phyloP scores from a whole-genome alignment of 2,113 vertebrate species.

The Sphaerodactylus townsendi region DNA sequence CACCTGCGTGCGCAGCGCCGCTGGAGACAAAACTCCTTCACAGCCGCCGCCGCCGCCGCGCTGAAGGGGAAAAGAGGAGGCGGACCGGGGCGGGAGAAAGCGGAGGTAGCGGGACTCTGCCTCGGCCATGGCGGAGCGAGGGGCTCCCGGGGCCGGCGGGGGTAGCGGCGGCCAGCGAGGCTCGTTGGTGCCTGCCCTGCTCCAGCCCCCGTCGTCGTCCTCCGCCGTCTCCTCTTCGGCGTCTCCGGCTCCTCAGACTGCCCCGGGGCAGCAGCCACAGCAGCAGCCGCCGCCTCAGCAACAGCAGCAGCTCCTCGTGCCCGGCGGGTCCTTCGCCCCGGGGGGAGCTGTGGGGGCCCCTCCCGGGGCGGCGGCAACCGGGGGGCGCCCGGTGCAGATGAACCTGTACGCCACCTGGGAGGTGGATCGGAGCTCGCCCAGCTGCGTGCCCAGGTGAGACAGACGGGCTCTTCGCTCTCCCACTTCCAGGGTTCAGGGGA shows the following conservation, averaged over 20 bases:
- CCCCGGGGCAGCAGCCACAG: constrained; percentile 33
- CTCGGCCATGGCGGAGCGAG: constrained; percentile 27
- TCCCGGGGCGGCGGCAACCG: constrained; percentile 82
- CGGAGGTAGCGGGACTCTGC: not conserved
- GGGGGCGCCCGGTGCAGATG: constrained; percentile 92
- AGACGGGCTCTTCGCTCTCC: not conserved
- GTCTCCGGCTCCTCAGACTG: not conserved
- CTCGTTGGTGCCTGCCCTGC: not conserved
- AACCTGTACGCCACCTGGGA: constrained; percentile 98
- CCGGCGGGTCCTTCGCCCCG: not conserved
- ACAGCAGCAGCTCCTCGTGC: not conserved
- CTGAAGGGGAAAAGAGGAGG: not conserved
- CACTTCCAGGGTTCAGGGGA: constrained; percentile 38
- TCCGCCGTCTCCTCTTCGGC: not conserved
- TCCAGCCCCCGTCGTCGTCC: not conserved
- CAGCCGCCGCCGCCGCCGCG: no score
- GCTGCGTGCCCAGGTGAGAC: constrained; percentile 81
- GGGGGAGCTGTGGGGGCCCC: not conserved
- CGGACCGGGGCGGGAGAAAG: not conserved
- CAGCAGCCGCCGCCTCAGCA: not conserved
- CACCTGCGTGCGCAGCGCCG: not conserved
- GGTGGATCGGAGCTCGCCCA: constrained; percentile 92
- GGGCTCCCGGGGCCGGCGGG: not conserved
- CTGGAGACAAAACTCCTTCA: not conserved
- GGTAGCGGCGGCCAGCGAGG: constrained; percentile 40